These are phyloP conservation scores for Caenorhabditis sinica DNA, from an alignment of 2,888 invertebrate genomes.

Conservation along the genomic window DNA sequence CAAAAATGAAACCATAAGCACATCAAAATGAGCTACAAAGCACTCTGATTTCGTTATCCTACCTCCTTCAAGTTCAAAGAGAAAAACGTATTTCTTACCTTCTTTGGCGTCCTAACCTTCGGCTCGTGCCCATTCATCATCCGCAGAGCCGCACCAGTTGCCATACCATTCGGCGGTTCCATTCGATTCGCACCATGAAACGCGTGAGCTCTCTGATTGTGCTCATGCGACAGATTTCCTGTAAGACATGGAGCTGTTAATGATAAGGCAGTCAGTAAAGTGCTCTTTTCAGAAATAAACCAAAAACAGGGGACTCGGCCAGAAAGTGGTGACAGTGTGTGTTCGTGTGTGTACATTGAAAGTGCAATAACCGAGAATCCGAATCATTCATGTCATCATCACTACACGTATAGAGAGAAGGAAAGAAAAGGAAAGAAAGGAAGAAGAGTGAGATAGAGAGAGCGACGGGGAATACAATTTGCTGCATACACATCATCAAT, in stretches of 20 bases:
- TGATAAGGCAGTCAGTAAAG: conserved; percentile 1
- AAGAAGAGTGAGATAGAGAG: not conserved
- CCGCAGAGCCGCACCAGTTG: conserved; percentile 15
- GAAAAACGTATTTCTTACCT: not conserved
- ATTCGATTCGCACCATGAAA: conserved; percentile 61
- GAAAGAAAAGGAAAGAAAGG: not conserved
- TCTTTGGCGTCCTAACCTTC: conserved; percentile 23
- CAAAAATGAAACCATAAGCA: too few species aligned
- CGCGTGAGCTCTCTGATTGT: conserved; percentile 66
- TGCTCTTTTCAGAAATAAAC: not conserved
- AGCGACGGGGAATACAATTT: not conserved
- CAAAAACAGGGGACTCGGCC: not conserved
- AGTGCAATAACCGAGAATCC: not conserved
- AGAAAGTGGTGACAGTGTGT: too few species aligned
- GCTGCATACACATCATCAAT: not conserved
- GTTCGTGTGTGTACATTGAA: too few species aligned
- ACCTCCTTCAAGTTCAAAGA: too few species aligned
- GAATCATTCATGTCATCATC: not conserved
- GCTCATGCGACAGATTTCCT: conserved; percentile 65
- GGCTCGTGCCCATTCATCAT: conserved; percentile 54
- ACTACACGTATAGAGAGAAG: not conserved
- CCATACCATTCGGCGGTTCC: conserved; percentile 48
- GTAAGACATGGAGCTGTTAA: conserved; percentile 43
- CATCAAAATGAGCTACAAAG: too few species aligned
- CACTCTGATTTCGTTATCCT: too few species aligned